Percentiles rank a stretch among this genome's conserved stretches.
Evolutionary conservation across 2,797 vertebrate genomes (phyloP).

Genomic region (Salmo trutta): DNA sequence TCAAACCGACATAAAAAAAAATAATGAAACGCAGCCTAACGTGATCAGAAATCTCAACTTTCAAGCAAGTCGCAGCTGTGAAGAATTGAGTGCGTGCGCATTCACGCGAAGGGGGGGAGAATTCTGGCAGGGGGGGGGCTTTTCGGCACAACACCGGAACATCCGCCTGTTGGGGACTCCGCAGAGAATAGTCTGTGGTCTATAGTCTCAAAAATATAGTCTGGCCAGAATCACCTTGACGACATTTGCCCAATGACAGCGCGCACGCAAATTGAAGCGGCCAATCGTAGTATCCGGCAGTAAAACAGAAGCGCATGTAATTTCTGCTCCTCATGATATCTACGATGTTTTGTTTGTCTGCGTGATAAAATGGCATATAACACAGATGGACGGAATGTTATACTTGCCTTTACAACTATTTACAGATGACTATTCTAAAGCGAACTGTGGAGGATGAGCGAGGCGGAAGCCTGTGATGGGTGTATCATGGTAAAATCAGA

Average conservation of each 20-base stretch:
- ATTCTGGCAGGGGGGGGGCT: too few species aligned
- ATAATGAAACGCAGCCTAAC: too few species aligned
- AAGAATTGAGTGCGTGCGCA: too few species aligned
- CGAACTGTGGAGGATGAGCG: slow-evolving; percentile 52
- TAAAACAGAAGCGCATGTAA: slow-evolving; percentile 54
- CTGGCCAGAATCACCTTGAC: slow-evolving; percentile 77
- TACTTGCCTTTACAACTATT: slow-evolving; percentile 2
- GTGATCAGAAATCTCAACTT: too few species aligned
- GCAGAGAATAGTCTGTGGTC: too few species aligned
- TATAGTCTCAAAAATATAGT: slow-evolving; percentile 34
- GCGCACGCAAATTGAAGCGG: slow-evolving; percentile 70
- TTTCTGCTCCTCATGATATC: slow-evolving; percentile 62
- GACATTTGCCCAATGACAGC: slow-evolving; percentile 78
- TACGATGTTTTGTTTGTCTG: slow-evolving; percentile 69
- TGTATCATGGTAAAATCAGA: slow-evolving; percentile 44
- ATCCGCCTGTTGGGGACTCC: too few species aligned
- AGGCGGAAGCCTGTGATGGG: slow-evolving; percentile 50
- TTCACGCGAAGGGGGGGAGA: too few species aligned
- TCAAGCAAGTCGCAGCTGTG: too few species aligned
- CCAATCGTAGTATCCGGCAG: slow-evolving; percentile 65
- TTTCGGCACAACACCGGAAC: too few species aligned
- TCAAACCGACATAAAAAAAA: too few species aligned
- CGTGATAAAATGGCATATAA: slow-evolving; percentile 27
- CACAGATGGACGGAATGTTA: slow-evolving; percentile 25
- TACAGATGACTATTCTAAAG: slow-evolving; percentile 49